Evolutionary conservation across 2,797 vertebrate genomes (phyloP).

Genomic region (Chromis chromis): DNA sequence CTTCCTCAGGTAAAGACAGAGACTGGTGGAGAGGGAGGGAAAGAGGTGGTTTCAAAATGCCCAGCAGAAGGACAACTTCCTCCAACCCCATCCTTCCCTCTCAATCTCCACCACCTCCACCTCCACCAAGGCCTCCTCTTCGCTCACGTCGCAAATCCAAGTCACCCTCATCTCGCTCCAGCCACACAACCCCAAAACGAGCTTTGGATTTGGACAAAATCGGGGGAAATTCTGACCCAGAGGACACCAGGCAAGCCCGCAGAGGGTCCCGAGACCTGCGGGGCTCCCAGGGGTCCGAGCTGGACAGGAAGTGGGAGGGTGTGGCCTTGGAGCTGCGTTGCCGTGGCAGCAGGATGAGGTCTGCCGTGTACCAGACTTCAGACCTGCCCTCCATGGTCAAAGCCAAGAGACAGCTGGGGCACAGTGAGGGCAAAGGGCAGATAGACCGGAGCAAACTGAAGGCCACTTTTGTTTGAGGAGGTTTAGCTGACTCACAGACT

Average conservation of each 20-base stretch:
- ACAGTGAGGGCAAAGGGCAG: slow-evolving; percentile 66
- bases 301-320: slow-evolving; percentile 84
- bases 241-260: slow-evolving; percentile 25
- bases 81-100: slow-evolving; percentile 56
- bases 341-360: slow-evolving; percentile 85
- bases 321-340: slow-evolving; percentile 83
- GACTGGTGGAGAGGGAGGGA: slow-evolving; percentile 71
- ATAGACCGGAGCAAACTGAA: slow-evolving; percentile 83
- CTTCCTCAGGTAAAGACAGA: slow-evolving; percentile 78
- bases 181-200: slow-evolving; percentile 73
- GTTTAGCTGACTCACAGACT: slow-evolving; percentile 4
- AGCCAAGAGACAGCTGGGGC: slow-evolving; percentile 71
- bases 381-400: slow-evolving; percentile 82
- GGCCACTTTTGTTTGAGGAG: slow-evolving; percentile 92
- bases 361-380: slow-evolving; percentile 84
- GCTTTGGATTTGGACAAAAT: slow-evolving; percentile 89
- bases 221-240: slow-evolving; percentile 21
- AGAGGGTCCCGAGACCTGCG: slow-evolving; percentile 43
- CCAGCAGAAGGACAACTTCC: slow-evolving; percentile 71
- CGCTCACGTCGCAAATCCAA: slow-evolving; percentile 77
- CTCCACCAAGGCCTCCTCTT: slow-evolving; percentile 63
- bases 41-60: slow-evolving; percentile 65
- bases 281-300: slow-evolving; percentile 69
- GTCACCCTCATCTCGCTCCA: slow-evolving; percentile 69
- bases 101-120: slow-evolving; percentile 54